Percentiles rank a stretch among this genome's conserved stretches.
Conservation (phyloP, 1,140 invertebrate genomes). For the Aphis gossypii region DNA sequence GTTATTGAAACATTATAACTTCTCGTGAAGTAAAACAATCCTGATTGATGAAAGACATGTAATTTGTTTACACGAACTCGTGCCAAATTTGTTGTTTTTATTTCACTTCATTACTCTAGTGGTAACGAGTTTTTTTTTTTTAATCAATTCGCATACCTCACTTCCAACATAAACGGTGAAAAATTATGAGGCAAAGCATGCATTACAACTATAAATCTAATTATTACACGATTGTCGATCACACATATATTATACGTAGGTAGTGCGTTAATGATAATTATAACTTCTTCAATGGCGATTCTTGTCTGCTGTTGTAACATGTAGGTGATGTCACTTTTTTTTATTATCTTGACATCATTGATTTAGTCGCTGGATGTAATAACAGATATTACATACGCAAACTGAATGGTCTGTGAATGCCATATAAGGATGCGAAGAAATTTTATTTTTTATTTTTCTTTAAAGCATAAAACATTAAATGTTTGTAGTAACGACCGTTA, state of each 20-base stretch:
- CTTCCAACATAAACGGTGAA: neutral
- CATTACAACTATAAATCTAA: neutral
- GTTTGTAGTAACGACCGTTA: neutral
- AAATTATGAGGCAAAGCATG: neutral
- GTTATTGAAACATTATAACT: neutral
- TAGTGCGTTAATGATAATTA: neutral
- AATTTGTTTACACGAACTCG: neutral
- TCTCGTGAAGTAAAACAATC: neutral
- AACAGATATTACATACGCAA: neutral
- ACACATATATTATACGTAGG: neutral
- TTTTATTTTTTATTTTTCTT: neutral
- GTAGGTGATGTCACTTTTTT: neutral
- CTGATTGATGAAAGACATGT: neutral
- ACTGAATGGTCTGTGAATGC: neutral
- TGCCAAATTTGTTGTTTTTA: slow-evolving; percentile 23
- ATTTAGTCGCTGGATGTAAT: neutral
- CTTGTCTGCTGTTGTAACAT: neutral
- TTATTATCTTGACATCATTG: slow-evolving; percentile 8
- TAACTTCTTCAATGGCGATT: neutral
- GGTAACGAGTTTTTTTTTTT: slow-evolving; percentile 11
- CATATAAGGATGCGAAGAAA: neutral
- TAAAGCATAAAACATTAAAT: neutral
- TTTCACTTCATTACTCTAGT: neutral
- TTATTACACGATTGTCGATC: slow-evolving; percentile 25
- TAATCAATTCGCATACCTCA: neutral